phyloP scores from a whole-genome alignment of 1,140 invertebrate genomes.

The Panagrolaimus sp. region DNA sequence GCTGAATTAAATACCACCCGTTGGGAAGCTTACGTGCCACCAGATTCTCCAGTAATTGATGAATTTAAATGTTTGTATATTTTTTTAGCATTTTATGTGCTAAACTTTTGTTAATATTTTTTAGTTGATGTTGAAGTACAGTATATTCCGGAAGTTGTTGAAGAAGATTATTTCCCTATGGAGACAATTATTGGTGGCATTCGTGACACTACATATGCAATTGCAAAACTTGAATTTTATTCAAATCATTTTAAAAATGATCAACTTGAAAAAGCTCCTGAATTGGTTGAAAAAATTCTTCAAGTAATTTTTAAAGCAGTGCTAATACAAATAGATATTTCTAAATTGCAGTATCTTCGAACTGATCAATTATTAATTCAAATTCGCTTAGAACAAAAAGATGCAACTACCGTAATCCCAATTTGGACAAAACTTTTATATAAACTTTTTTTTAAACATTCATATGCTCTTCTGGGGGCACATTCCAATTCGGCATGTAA shows the following conservation, averaged over 20 bases:
- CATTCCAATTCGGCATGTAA: not conserved
- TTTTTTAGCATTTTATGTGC: not conserved
- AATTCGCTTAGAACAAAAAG: not conserved
- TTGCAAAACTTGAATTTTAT: not conserved
- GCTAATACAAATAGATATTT: not conserved
- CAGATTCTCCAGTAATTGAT: not conserved
- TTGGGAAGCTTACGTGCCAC: not conserved
- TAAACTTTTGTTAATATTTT: not conserved
- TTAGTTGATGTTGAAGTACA: constrained; percentile 7
- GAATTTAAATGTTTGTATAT: not conserved
- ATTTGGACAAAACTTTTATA: not conserved
- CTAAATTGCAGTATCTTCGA: not conserved
- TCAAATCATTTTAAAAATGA: not conserved
- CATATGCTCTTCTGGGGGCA: not conserved
- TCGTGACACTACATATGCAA: not conserved
- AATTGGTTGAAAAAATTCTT: not conserved
- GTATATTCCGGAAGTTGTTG: not conserved
- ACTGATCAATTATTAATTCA: not conserved
- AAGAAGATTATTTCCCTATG: constrained; percentile 2
- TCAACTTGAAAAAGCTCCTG: not conserved
- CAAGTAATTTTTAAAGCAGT: not conserved
- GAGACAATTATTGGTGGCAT: constrained; percentile 6
- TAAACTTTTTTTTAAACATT: constrained; percentile 4
- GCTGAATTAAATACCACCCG: not conserved
- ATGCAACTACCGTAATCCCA: not conserved